Percentiles rank a stretch among this genome's conserved stretches.
These are phyloP conservation scores for Leptestheria dahalacensis DNA, from an alignment of 1,140 invertebrate species.

Conservation along the genomic window DNA sequence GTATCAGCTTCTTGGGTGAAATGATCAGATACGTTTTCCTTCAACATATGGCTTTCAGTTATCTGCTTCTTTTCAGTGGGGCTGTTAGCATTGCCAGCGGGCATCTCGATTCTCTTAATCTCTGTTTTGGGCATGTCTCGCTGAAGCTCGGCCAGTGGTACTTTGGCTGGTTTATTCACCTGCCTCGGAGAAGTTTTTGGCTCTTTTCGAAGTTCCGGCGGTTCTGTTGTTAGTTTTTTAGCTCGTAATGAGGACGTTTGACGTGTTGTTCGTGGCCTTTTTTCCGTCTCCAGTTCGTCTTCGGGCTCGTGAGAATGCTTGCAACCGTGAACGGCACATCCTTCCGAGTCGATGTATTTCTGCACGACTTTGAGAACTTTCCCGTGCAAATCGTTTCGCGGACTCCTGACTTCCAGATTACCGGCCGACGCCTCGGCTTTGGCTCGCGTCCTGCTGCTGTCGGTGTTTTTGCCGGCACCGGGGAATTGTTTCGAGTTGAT, in stretches of 20 bases:
- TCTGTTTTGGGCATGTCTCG: no score
- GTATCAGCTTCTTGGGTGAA: background rate
- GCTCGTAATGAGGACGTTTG: background rate
- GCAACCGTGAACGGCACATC: conserved; percentile 8
- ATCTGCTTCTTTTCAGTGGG: no score
- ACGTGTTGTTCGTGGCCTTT: background rate
- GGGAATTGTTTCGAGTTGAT: background rate
- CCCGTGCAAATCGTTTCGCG: conserved; percentile 8
- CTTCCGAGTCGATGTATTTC: conserved; percentile 7
- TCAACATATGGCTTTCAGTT: no score
- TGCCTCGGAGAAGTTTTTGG: no score
- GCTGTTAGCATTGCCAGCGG: no score
- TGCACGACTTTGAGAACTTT: conserved; percentile 12
- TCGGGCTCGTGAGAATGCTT: conserved; percentile 8
- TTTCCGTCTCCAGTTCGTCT: conserved; percentile 1
- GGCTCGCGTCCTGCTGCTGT: background rate
- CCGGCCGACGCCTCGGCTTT: no score
- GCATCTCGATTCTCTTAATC: no score
- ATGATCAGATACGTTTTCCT: no score
- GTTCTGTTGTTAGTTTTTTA: background rate
- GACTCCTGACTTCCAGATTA: no score
- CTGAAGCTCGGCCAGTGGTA: background rate
- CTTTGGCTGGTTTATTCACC: no score
- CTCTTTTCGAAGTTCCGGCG: background rate
- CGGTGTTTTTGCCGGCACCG: background rate